Conservation (phyloP, 64 coral and sea anemone genomes). For the Montipora cactus region DNA sequence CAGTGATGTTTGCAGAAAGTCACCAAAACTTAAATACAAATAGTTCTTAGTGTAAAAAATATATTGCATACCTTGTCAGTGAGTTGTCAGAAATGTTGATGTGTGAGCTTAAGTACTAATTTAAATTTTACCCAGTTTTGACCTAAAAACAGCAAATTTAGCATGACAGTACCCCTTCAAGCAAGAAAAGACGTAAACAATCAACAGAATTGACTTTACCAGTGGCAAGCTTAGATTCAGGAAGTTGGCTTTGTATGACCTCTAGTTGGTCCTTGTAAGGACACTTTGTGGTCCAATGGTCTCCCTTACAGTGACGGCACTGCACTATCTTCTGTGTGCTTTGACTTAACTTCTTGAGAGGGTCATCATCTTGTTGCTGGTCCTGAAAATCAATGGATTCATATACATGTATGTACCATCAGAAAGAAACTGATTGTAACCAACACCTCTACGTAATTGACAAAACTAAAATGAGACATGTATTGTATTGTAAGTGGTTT, state of each 20-base stretch:
- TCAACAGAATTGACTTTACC: background rate
- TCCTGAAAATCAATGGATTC: conserved; percentile 40
- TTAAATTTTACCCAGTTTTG: too few species aligned
- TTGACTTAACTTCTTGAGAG: conserved; percentile 85
- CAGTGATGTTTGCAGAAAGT: too few species aligned
- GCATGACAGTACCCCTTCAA: background rate
- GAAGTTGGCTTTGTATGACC: background rate
- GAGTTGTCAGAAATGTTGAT: too few species aligned
- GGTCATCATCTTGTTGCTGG: conserved; percentile 70
- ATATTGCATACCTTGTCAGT: too few species aligned
- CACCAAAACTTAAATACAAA: too few species aligned
- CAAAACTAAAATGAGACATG: too few species aligned
- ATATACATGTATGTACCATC: too few species aligned
- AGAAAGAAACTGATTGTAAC: too few species aligned
- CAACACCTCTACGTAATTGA: background rate
- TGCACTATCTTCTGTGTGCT: conserved; percentile 91
- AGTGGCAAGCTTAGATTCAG: background rate
- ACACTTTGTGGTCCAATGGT: conserved; percentile 99
- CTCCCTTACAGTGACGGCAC: conserved; percentile 99
- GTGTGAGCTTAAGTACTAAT: too few species aligned
- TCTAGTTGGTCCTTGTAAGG: conserved; percentile 92
- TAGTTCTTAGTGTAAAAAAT: too few species aligned
- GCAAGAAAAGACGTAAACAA: background rate
- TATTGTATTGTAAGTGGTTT: too few species aligned
- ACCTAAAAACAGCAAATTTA: too few species aligned